Evolutionary conservation across 2,113 vertebrate species (phyloP).

Genomic region (Macrotus californicus): DNA sequence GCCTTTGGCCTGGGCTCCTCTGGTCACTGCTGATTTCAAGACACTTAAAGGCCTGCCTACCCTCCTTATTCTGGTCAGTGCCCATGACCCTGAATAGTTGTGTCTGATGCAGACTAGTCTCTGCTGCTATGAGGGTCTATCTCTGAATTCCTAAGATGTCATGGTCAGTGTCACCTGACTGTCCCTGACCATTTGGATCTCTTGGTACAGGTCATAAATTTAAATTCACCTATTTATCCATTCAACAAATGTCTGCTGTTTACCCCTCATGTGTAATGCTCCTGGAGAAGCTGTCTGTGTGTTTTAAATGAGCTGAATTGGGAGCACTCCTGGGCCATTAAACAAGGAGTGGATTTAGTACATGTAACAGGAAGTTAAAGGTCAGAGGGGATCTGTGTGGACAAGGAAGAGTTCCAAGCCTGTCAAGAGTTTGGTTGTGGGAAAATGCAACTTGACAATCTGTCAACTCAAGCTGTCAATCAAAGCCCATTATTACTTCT

Average conservation of each 20-base stretch:
- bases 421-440: constrained; percentile 49
- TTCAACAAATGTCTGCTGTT: constrained; percentile 31
- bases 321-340: constrained; percentile 19
- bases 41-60: background rate
- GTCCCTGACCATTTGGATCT: background rate
- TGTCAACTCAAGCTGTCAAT: constrained; percentile 67
- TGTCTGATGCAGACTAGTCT: background rate
- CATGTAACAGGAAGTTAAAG: constrained; percentile 60
- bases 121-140: background rate
- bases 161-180: background rate
- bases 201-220: background rate
- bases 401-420: constrained; percentile 58
- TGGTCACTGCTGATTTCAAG: background rate
- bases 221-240: background rate
- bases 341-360: constrained; percentile 50
- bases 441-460: constrained; percentile 64
- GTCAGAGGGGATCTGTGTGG: constrained; percentile 59
- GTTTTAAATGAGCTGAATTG: constrained; percentile 41
- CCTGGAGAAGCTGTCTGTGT: background rate
- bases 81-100: background rate
- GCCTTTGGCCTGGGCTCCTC: background rate
- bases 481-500: constrained; percentile 62
- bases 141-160: background rate
- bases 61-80: background rate
- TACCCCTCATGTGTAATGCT: constrained; percentile 27